Conservation (phyloP, 1,140 invertebrate species). For the Carposina sasakii region DNA sequence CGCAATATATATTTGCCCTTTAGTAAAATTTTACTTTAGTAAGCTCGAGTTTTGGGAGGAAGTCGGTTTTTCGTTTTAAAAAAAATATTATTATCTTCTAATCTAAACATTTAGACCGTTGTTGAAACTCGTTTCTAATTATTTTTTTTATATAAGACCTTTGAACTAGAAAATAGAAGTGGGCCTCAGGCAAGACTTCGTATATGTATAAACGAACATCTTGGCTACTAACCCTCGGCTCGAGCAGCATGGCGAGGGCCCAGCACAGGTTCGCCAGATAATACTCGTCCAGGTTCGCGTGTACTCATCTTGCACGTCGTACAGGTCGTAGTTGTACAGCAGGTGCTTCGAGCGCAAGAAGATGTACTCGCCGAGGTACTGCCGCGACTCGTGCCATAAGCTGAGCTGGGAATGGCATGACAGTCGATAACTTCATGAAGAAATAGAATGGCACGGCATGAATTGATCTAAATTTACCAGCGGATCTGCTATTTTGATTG, state of each 20-base stretch:
- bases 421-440: neutral
- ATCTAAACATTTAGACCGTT: no score
- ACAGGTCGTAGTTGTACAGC: conserved; percentile 38
- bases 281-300: conserved; percentile 34
- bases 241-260: conserved; percentile 48
- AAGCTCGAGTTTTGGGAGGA: no score
- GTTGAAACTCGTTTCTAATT: no score
- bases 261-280: conserved; percentile 52
- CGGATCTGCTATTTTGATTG: neutral
- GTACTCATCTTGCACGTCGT: conserved; percentile 27
- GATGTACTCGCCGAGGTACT: conserved; percentile 33
- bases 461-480: neutral
- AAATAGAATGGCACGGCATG: neutral
- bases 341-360: conserved; percentile 30
- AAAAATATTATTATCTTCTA: no score
- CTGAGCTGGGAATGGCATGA: conserved; percentile 32
- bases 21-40: no score
- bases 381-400: conserved; percentile 38
- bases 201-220: no score
- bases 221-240: conserved; percentile 44
- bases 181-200: no score
- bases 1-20: no score
- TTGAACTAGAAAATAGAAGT: no score
- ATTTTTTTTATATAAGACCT: no score
- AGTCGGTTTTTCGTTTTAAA: no score